phyloP scores from a whole-genome alignment of 2,888 invertebrate genomes.

The Pristionchus japonicus region DNA sequence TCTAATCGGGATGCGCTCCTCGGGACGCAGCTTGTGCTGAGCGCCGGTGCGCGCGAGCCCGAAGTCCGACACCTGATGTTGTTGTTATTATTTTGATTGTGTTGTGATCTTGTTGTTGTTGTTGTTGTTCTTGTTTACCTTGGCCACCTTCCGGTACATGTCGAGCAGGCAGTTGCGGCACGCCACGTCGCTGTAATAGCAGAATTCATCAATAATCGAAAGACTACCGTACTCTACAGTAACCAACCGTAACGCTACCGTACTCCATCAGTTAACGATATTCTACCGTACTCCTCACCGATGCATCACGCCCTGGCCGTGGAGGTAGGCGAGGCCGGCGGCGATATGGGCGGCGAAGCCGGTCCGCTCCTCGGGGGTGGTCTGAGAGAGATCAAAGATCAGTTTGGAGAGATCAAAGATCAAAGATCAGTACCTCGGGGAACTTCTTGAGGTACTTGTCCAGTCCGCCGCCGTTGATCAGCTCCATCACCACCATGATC shows the following conservation, averaged over 20 bases:
- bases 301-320: conserved; percentile 17
- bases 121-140: conserved; percentile 15
- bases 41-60: background rate
- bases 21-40: background rate
- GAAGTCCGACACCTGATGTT: conserved; percentile 38
- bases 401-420: too few relatives aligned
- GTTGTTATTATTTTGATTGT: background rate
- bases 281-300: background rate
- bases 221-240: background rate
- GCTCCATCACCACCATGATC: conserved; percentile 45
- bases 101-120: background rate
- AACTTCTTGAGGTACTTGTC: conserved; percentile 31
- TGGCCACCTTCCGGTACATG: background rate
- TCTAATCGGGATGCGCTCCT: conserved; percentile 38
- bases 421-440: background rate
- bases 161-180: conserved; percentile 43
- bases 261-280: background rate
- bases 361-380: background rate
- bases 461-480: conserved; percentile 35
- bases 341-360: conserved; percentile 21
- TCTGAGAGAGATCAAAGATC: conserved; percentile 1
- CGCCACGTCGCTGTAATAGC: conserved; percentile 4
- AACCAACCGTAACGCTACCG: background rate
- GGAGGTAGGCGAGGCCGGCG: conserved; percentile 20
- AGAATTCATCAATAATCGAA: background rate